These are phyloP conservation scores for Zeugodacus cucurbitae DNA, from an alignment of 1,140 invertebrate genomes.

Conservation along the genomic window DNA sequence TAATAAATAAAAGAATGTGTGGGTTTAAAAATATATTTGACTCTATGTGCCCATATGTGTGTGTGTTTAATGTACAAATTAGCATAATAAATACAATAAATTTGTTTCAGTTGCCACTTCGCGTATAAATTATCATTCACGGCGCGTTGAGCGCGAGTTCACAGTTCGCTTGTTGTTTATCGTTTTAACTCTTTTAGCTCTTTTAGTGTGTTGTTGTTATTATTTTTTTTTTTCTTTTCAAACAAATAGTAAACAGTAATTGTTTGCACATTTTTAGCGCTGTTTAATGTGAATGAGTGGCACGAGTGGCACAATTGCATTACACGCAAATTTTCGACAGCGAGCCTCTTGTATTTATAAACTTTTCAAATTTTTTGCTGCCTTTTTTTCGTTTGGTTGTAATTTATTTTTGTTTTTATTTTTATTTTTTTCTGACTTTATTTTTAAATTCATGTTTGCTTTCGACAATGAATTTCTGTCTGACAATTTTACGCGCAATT, in stretches of 20 bases:
- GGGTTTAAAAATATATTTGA: neutral
- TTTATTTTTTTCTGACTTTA: neutral
- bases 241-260: neutral
- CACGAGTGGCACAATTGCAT: neutral
- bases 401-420: neutral
- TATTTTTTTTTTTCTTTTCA: neutral
- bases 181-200: neutral
- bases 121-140: neutral
- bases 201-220: neutral
- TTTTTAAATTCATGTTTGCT: neutral
- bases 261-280: neutral
- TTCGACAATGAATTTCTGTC: neutral
- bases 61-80: neutral
- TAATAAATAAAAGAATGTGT: neutral
- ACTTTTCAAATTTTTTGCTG: too few species aligned
- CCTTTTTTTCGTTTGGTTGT: neutral
- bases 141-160: neutral
- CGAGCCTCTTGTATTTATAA: too few species aligned
- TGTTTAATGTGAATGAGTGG: neutral
- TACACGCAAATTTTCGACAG: neutral
- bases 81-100: neutral
- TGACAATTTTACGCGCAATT: neutral
- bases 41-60: neutral
- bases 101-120: neutral
- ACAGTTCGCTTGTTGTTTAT: neutral